Conservation (phyloP, 2,113 vertebrate species). For the Perognathus longimembris region DNA sequence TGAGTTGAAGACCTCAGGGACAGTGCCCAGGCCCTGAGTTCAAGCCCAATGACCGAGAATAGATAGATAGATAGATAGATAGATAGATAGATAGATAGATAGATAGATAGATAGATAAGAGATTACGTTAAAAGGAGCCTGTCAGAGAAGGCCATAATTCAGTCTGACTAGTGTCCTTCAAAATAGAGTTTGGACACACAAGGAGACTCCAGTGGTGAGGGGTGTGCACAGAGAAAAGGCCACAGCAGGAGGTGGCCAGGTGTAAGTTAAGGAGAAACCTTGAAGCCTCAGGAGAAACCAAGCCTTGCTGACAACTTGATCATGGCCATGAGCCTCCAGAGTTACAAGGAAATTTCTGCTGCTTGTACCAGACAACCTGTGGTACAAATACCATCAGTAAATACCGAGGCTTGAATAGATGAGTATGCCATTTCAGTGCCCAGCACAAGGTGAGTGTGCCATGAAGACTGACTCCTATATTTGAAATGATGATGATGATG, state of each 20-base stretch:
- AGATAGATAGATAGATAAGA: no score
- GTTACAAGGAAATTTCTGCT: background rate
- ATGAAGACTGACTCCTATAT: background rate
- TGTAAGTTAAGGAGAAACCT: background rate
- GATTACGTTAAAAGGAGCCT: background rate
- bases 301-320: no score
- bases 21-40: no score
- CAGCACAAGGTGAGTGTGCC: background rate
- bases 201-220: background rate
- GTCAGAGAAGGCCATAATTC: background rate
- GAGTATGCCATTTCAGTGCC: rapidly evolving
- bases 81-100: no score
- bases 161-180: background rate
- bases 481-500: background rate
- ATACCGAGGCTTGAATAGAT: background rate
- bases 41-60: no score
- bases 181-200: background rate
- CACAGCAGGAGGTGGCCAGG: background rate
- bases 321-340: background rate
- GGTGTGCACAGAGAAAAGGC: background rate
- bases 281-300: background rate
- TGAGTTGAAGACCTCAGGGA: no score
- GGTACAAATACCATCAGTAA: background rate
- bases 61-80: no score
- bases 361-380: background rate